These are phyloP conservation scores for Gyps fulvus DNA, from an alignment of 2,113 vertebrate species.

Conservation along the genomic window DNA sequence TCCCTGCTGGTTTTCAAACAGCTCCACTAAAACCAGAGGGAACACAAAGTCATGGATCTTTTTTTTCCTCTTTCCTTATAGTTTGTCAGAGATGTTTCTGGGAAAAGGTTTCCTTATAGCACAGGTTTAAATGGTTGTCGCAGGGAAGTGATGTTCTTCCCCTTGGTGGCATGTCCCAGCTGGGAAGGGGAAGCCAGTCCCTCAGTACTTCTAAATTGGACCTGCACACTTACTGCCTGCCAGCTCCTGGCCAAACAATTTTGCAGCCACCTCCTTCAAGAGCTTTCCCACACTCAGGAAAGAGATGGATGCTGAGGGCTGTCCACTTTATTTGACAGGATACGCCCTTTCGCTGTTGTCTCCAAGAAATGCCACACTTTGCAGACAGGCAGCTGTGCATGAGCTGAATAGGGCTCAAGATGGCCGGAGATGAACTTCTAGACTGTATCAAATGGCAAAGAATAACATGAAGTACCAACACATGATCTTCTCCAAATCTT, in stretches of 20 bases:
- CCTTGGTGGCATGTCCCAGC: background rate
- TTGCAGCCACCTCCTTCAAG: background rate
- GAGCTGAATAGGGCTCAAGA: background rate
- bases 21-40: background rate
- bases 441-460: background rate
- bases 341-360: background rate
- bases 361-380: background rate
- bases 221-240: background rate
- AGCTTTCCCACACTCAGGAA: background rate
- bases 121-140: rapidly evolving
- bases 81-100: background rate
- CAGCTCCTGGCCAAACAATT: background rate
- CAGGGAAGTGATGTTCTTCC: background rate
- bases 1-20: background rate
- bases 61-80: rapidly evolving
- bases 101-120: background rate
- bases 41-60: background rate
- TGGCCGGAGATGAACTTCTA: background rate
- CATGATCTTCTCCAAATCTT: background rate
- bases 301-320: background rate
- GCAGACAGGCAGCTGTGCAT: background rate
- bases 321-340: background rate
- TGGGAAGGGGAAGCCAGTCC: background rate
- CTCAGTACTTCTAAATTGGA: rapidly evolving
- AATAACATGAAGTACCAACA: background rate